Evolutionary conservation across 2,113 vertebrate species (phyloP).

Genomic region (Sinocyclocheilus anophthalmus): DNA sequence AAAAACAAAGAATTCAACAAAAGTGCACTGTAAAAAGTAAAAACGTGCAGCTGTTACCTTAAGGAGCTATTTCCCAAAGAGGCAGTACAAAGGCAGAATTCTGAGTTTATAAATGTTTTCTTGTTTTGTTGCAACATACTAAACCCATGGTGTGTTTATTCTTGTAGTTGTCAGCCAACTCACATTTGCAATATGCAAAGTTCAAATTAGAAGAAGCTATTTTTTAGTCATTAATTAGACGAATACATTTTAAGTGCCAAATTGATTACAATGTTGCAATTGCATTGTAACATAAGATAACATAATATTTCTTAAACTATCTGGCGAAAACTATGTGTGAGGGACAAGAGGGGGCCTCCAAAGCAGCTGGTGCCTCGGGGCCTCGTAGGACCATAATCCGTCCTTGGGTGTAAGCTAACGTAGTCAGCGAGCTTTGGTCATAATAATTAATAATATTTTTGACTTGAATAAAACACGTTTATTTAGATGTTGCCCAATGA

Average conservation of each 20-base stretch:
- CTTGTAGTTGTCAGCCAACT: background rate
- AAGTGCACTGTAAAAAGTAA: background rate
- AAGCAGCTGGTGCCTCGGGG: background rate
- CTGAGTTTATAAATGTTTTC: background rate
- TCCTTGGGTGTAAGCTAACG: conserved; percentile 4
- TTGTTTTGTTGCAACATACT: background rate
- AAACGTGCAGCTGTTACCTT: background rate
- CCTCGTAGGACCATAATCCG: background rate
- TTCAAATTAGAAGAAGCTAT: background rate
- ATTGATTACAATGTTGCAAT: background rate
- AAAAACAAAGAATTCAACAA: background rate
- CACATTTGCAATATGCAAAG: background rate
- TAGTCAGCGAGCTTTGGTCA: background rate
- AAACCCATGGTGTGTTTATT: background rate
- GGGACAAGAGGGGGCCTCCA: background rate
- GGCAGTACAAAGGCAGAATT: background rate
- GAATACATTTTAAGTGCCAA: background rate
- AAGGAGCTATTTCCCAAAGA: background rate
- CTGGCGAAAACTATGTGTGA: background rate
- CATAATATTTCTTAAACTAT: background rate
- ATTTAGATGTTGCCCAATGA: background rate
- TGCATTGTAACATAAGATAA: conserved; percentile 1
- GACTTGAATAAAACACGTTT: conserved; percentile 2
- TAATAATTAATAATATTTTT: background rate
- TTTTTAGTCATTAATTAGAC: background rate